Percentiles rank a stretch among this genome's conserved stretches.
phyloP scores from a whole-genome alignment of 2,113 vertebrate genomes.

The Hassar affinis region DNA sequence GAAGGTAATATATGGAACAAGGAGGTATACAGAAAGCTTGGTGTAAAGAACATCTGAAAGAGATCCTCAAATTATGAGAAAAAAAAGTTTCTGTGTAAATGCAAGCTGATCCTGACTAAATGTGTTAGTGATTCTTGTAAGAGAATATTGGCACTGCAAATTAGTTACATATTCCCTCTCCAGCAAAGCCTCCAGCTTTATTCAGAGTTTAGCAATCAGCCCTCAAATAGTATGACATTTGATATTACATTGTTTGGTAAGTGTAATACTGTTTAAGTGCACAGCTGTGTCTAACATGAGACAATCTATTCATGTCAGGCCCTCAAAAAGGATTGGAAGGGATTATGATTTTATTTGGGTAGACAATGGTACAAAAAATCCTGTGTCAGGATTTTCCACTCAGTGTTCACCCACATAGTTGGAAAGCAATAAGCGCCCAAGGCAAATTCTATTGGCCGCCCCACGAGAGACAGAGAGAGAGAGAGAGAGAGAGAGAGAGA shows the following conservation, averaged over 20 bases:
- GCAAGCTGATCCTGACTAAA: not conserved
- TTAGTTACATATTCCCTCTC: constrained; percentile 25
- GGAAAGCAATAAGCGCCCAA: constrained; percentile 42
- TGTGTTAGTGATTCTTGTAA: not conserved
- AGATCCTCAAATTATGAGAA: constrained; percentile 33
- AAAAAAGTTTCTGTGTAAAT: not conserved
- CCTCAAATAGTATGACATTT: not conserved
- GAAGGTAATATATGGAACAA: constrained; percentile 60
- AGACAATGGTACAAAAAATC: constrained; percentile 10
- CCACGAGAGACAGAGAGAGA: constrained; percentile 39
- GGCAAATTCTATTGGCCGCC: constrained; percentile 46
- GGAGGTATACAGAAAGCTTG: constrained; percentile 56
- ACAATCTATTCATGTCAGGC: constrained; percentile 25
- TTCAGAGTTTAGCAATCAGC: not conserved
- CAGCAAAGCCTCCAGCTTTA: not conserved
- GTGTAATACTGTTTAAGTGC: not conserved
- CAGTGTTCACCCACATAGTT: constrained; percentile 30
- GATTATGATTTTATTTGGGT: constrained; percentile 6
- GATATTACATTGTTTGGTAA: not conserved
- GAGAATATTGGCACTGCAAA: constrained; percentile 5
- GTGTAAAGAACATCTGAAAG: constrained; percentile 48
- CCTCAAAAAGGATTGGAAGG: constrained; percentile 22
- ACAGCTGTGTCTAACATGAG: constrained; percentile 16
- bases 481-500: constrained; percentile 38
- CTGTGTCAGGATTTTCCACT: constrained; percentile 25